These are phyloP conservation scores for Xiphophorus birchmanni DNA, from an alignment of 2,797 vertebrate genomes.

Conservation along the genomic window DNA sequence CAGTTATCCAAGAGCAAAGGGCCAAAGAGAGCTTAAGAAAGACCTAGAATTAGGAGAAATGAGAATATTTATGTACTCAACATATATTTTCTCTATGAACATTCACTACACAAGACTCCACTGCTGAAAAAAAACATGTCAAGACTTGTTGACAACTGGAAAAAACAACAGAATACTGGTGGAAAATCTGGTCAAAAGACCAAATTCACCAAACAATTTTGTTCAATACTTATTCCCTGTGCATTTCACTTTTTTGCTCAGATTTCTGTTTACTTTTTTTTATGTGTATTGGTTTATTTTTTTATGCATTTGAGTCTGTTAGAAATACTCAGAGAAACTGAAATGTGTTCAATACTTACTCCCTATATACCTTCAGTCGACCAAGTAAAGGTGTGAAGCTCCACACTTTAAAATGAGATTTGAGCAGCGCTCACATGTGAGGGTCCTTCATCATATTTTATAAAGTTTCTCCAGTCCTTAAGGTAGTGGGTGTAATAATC, in stretches of 20 bases:
- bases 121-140: not conserved
- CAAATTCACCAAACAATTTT: no score
- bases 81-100: not conserved
- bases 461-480: conserved; percentile 81
- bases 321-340: not conserved
- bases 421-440: conserved; percentile 31
- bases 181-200: not conserved
- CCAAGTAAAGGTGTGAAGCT: conserved; percentile 60
- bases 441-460: conserved; percentile 68
- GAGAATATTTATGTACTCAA: not conserved
- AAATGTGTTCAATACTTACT: not conserved
- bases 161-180: not conserved
- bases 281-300: not conserved
- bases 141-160: not conserved
- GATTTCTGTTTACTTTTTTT: not conserved
- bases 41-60: not conserved
- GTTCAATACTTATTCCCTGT: not conserved
- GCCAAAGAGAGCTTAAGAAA: not conserved
- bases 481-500: conserved; percentile 85
- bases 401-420: conserved; percentile 36
- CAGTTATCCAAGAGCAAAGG: not conserved
- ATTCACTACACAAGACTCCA: not conserved
- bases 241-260: not conserved
- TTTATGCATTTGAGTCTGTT: not conserved
- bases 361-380: conserved; percentile 10